A percentile compares a stretch with the other conserved stretches of the same genome.
Evolutionary conservation across 2,113 vertebrate genomes (phyloP).

Genomic region (Larimichthys crocea): DNA sequence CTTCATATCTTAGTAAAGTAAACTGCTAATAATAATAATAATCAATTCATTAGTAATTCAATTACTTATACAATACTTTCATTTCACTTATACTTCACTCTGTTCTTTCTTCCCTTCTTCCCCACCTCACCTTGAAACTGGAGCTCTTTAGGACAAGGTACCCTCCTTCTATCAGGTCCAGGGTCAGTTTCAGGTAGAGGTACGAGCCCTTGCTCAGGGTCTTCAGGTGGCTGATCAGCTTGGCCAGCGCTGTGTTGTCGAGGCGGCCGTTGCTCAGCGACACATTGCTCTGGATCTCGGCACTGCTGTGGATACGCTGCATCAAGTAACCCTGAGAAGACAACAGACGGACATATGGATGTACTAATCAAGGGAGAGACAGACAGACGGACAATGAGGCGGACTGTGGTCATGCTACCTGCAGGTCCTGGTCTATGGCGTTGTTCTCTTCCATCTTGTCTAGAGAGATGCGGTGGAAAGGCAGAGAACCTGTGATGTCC

Average conservation of each 20-base stretch:
- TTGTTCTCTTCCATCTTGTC: conserved; percentile 94
- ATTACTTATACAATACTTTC: too few relatives aligned
- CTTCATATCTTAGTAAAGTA: too few relatives aligned
- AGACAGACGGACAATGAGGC: background rate
- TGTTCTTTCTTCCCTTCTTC: background rate
- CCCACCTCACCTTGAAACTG: conserved; percentile 90
- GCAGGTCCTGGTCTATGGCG: conserved; percentile 97
- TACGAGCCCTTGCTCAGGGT: conserved; percentile 96
- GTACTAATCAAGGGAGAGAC: background rate
- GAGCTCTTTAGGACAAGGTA: conserved; percentile 98
- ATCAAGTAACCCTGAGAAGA: conserved; percentile 88
- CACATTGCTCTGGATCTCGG: conserved; percentile 98
- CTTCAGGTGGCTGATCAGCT: conserved; percentile 96
- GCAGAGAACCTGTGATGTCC: conserved; percentile 95
- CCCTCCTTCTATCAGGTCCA: conserved; percentile 97
- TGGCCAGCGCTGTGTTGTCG: conserved; percentile 94
- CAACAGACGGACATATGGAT: too few relatives aligned
- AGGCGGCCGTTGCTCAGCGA: conserved; percentile 95
- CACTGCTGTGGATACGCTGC: conserved; percentile 96
- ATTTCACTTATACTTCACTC: background rate
- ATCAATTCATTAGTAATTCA: too few relatives aligned
- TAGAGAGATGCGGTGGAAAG: conserved; percentile 96
- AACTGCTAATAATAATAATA: too few relatives aligned
- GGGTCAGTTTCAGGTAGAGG: conserved; percentile 97
- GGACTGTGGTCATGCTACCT: conserved; percentile 64